Base-by-base conservation (phyloP, 2,888 invertebrate genomes). In the Volucella zonaria region DNA sequence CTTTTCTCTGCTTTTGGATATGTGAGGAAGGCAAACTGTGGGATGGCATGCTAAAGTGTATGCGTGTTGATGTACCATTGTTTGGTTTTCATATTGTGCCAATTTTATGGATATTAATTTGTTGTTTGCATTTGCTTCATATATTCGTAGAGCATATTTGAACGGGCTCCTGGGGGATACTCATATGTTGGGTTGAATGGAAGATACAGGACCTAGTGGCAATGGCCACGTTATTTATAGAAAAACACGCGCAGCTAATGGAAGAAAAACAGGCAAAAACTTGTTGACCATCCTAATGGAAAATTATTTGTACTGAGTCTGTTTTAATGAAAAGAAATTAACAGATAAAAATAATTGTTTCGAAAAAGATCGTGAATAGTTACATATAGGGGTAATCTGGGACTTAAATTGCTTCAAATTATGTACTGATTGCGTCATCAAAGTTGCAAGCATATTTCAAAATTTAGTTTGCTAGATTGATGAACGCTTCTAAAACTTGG, bases 91-190 rank as follows among this genome's bases (percentile, higher is more conserved):
- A 75, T 75, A 83, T 80, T 83, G 80, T 80, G 80, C 83, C 80
- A 79, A 80, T 83, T 83, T 83, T 83, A 75, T 79, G 83, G 83
- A 83, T 80, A 83, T 80, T 83, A 83, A 83, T 83, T 83, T 80
- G 83, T 79, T 83, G 83, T 80, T 83, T 83, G 79, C 73, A 76
- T 66, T 83, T 54, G 66, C 49, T 75, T 59, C 31, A 6, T 6
- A 31, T 31, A 31, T 31, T 31, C 31, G 31, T 31, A 31, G 31
- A 71, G 71, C 75, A 79, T 83, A 64, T 79, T 54, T 56, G 79
- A 79, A 83, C 71, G 47, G 71, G 75, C 56, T 56, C 80, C 23
- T 4, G 78, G 43, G 74, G 64, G 14, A 23, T 42, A 31, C 31
- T 31, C 31, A 6, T 2, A 40, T 31, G 15, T 18, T 9, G 2